Base-by-base conservation (phyloP, 2,797 vertebrate genomes). In the Staurois parvus region DNA sequence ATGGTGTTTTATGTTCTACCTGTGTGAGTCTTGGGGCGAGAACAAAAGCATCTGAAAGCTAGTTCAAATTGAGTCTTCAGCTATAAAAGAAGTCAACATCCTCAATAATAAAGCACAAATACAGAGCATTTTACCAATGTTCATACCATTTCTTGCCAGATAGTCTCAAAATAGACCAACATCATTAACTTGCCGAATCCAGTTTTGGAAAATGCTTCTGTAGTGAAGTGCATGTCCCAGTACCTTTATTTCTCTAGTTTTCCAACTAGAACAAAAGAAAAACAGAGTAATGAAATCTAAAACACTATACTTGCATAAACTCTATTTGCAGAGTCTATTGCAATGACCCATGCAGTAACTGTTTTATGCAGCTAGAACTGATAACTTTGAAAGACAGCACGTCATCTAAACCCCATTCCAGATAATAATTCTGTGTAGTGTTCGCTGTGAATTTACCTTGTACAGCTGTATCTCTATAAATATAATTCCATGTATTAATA, bases 401-500 rank as follows among this genome's bases (percentile, higher is more conserved):
- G 94, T 94, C 93, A 93, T 96, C 96, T 96, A 93, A 95, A 93
- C 92, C 94, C 96, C 96, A 91, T 94, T 94, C 94, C 94, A 95
- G 94, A 96, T 96, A 93, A 94, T 95, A 96, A 95, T 96, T 97
- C 97, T 98, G 97, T 98, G 97, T 97, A 96, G 96, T 96, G 96
- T 96, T 95, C 96, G 96, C 96, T 95, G 96, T 97, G 96, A 96
- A 96, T 97, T 95, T 96, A 98, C 97, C 97, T 94, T 99, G 97
- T 97, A 97, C 96, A 97, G 95, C 94, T 96, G 96, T 98, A 98
- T 96, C 94, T 97, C 97, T 98, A 96, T 96, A 96, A 97, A 97
- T 96, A 97, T 94, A 96, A 97, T 96, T 96, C 93, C 92, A 96
- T 97, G 96, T 97, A 96, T 96, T 95, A 96, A 96, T 96, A 97